A percentile compares a stretch with the other conserved stretches of the same genome.
phyloP scores from a whole-genome alignment of 2,888 invertebrate species.

The Idaea dimidiata region DNA sequence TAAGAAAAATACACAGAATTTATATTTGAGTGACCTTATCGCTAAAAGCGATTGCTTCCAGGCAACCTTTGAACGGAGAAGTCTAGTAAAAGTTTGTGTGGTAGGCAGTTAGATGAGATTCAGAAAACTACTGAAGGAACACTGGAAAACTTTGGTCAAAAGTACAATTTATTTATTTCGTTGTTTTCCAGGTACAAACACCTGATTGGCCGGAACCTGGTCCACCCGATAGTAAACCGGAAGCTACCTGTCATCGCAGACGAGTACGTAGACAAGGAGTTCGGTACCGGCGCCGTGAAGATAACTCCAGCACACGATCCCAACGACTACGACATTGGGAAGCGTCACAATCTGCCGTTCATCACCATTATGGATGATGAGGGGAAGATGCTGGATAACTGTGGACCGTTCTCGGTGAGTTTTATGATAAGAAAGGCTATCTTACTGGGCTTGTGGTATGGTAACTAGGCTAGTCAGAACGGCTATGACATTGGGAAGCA shows the following conservation, averaged over 20 bases:
- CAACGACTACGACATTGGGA: conserved; percentile 97
- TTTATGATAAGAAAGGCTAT: neutral
- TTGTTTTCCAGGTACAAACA: conserved; percentile 82
- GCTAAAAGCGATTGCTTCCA: no score
- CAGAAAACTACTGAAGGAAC: no score
- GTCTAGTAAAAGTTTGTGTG: no score
- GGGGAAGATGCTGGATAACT: conserved; percentile 91
- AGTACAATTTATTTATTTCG: no score
- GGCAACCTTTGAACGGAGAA: no score
- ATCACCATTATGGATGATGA: conserved; percentile 95
- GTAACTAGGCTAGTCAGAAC: no score
- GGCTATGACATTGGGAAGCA: no score
- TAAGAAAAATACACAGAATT: no score
- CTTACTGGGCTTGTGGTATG: no score
- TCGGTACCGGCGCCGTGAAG: conserved; percentile 99
- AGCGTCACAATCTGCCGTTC: conserved; percentile 91
- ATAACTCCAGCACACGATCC: conserved; percentile 99
- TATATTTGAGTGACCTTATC: no score
- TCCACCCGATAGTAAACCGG: conserved; percentile 93
- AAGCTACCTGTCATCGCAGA: conserved; percentile 94
- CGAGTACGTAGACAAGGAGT: conserved; percentile 95
- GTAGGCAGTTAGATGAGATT: no score
- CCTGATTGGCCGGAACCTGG: conserved; percentile 89
- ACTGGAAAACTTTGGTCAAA: no score
- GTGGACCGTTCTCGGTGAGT: conserved; percentile 86